Conservation (phyloP, 2,113 vertebrate genomes). For the Pterocles orientalis region DNA sequence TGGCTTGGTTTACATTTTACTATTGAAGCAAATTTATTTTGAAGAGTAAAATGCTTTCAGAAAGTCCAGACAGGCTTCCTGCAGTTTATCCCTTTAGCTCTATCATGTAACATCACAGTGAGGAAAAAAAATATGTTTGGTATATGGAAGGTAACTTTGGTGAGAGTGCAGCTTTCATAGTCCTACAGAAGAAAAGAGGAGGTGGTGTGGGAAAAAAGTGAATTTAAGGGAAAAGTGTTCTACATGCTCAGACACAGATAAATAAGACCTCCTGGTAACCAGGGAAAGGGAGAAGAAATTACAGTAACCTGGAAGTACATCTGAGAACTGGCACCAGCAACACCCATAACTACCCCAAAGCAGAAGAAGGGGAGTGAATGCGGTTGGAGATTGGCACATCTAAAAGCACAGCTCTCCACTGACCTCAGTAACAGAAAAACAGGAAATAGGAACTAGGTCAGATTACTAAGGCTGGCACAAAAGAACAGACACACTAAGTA, state of each 20-base stretch:
- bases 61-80: background rate
- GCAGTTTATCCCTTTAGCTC: background rate
- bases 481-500: background rate
- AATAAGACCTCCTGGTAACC: background rate
- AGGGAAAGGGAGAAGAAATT: background rate
- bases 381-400: background rate
- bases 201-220: background rate
- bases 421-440: background rate
- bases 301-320: background rate
- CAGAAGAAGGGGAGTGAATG: background rate
- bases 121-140: background rate
- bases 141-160: background rate
- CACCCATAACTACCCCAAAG: background rate
- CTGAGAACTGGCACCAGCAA: background rate
- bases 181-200: background rate
- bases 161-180: background rate
- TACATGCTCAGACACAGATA: background rate
- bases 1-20: background rate
- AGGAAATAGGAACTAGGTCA: background rate
- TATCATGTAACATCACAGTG: background rate
- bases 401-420: background rate
- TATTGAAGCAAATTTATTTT: background rate
- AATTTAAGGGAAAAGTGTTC: background rate
- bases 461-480: background rate
- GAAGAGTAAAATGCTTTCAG: background rate